Evolutionary conservation across 2,888 invertebrate genomes (phyloP).

Genomic region (Lordiphosa fenestrarum): DNA sequence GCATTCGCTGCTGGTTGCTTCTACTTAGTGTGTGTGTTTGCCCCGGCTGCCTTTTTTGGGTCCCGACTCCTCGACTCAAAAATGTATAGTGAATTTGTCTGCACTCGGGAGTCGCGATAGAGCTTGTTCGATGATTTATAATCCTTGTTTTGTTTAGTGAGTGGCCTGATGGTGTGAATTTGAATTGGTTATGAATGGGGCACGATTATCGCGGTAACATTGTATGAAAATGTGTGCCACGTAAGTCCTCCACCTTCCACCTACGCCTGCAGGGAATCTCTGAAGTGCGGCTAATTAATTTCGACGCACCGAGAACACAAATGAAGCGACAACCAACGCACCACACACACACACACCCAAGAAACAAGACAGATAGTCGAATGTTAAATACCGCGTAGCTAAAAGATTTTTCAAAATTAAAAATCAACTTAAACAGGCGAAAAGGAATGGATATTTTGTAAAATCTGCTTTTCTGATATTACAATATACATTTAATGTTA

Average conservation of each 20-base stretch:
- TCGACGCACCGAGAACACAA: slow-evolving; percentile 51
- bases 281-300: slow-evolving; percentile 62
- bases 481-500: no score
- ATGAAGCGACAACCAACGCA: slow-evolving; percentile 20
- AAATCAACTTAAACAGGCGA: no score
- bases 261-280: slow-evolving; percentile 39
- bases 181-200: slow-evolving; percentile 55
- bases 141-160: slow-evolving; percentile 54
- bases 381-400: no score
- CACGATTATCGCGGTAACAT: slow-evolving; percentile 56
- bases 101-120: slow-evolving; percentile 39
- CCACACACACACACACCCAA: slow-evolving; percentile 13
- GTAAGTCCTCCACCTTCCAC: slow-evolving; percentile 43
- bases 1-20: slow-evolving; percentile 42
- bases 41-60: slow-evolving; percentile 44
- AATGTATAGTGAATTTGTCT: slow-evolving; percentile 68
- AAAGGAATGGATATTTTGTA: no score
- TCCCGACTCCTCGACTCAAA: slow-evolving; percentile 28
- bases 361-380: no score
- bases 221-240: no score
- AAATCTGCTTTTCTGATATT: no score
- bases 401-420: no score
- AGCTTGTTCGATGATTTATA: slow-evolving; percentile 65
- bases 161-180: slow-evolving; percentile 64
- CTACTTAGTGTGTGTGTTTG: slow-evolving; percentile 50